Evolutionary conservation across 1,140 invertebrate species (phyloP).

Genomic region (Trigoniulus corallinus): DNA sequence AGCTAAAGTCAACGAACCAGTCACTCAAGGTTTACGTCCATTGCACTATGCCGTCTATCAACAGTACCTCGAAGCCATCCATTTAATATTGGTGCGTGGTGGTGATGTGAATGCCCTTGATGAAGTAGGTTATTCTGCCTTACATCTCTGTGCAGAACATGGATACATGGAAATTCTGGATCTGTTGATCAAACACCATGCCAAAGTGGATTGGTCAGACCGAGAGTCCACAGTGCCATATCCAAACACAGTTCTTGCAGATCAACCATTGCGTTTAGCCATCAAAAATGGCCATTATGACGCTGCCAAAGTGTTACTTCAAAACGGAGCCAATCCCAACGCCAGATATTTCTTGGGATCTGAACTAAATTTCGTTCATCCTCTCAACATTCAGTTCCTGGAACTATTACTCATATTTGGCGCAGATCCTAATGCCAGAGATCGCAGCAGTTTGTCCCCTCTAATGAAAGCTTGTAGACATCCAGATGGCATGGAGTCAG

Average conservation of each 20-base stretch:
- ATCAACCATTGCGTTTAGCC: slow-evolving; percentile 63
- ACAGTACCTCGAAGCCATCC: slow-evolving; percentile 57
- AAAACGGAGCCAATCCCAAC: slow-evolving; percentile 48
- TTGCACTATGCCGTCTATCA: slow-evolving; percentile 88
- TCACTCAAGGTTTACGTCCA: slow-evolving; percentile 52
- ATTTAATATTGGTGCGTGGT: slow-evolving; percentile 52
- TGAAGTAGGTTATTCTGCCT: slow-evolving; percentile 74
- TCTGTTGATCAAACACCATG: slow-evolving; percentile 56
- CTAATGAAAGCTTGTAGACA: slow-evolving; percentile 49
- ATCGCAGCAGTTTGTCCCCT: slow-evolving; percentile 63
- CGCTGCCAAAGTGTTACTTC: slow-evolving; percentile 40
- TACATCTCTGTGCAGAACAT: slow-evolving; percentile 71
- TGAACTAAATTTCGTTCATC: slow-evolving; percentile 70
- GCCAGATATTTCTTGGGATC: slow-evolving; percentile 69
- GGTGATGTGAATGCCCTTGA: slow-evolving; percentile 67
- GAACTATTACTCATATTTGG: slow-evolving; percentile 65
- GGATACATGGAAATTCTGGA: slow-evolving; percentile 41
- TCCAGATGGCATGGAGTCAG: slow-evolving; percentile 50
- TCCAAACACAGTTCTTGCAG: slow-evolving; percentile 24
- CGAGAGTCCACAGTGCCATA: slow-evolving; percentile 12
- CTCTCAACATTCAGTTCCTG: slow-evolving; percentile 55
- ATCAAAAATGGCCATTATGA: slow-evolving; percentile 70
- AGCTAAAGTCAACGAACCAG: slow-evolving; percentile 46
- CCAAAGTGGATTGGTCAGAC: slow-evolving; percentile 21
- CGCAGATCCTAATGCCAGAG: slow-evolving; percentile 66